Conservation (phyloP, 2,797 vertebrate species). For the Neosalanx taihuensis region DNA sequence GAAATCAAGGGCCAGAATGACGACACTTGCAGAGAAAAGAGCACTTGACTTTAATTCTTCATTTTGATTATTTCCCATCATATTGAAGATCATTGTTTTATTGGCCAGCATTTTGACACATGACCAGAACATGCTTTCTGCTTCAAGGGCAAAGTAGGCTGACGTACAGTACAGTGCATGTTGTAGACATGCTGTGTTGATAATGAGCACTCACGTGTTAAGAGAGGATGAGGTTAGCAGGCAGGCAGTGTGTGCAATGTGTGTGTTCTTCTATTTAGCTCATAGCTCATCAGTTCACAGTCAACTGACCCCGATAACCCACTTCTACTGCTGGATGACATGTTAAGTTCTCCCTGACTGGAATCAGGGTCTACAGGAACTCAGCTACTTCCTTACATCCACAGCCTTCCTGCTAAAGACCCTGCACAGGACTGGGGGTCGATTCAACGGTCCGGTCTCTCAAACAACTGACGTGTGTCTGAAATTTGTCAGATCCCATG, state of each 20-base stretch:
- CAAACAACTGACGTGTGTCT: constrained; percentile 54
- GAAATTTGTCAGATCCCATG: constrained; percentile 42
- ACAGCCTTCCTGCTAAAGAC: constrained; percentile 17
- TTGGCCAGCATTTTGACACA: not conserved
- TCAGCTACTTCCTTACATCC: not conserved
- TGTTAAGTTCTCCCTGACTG: constrained; percentile 42
- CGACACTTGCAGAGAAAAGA: constrained; percentile 22
- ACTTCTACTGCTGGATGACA: constrained; percentile 27
- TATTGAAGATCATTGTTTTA: not conserved
- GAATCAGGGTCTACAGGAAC: constrained; percentile 13
- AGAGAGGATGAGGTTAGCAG: not conserved
- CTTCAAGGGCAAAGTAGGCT: not conserved
- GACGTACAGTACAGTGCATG: not conserved
- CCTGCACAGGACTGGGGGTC: constrained; percentile 35
- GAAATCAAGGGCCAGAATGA: constrained; percentile 49
- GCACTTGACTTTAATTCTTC: constrained; percentile 8
- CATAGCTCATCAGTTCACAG: constrained; percentile 42
- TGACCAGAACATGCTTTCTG: not conserved
- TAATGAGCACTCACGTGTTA: not conserved
- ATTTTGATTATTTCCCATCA: not conserved
- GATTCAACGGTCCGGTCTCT: constrained; percentile 41
- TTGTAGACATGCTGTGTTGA: not conserved
- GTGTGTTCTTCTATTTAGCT: constrained; percentile 21
- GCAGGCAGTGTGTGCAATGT: not conserved
- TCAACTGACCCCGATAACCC: constrained; percentile 47